Evolutionary conservation across 2,888 invertebrate genomes (phyloP).

Genomic region (Gastrophysa polygoni): DNA sequence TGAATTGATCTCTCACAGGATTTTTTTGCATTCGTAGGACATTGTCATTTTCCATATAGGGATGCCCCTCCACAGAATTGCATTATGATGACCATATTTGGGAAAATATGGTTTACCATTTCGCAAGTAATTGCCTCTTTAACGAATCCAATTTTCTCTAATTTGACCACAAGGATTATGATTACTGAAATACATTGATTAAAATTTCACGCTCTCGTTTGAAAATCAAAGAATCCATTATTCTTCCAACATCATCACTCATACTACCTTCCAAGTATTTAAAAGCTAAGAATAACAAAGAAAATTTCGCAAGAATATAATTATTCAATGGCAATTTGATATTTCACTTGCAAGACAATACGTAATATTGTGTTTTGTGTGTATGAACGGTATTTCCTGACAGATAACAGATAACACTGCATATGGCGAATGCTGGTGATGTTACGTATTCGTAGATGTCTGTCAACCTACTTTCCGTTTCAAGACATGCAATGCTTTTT

Average conservation of each 20-base stretch:
- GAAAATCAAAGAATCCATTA: not conserved
- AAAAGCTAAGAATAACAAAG: not conserved
- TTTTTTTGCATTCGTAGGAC: too few species aligned
- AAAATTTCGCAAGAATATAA: constrained; percentile 6
- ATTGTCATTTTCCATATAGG: too few species aligned
- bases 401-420: constrained; percentile 14
- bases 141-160: too few species aligned
- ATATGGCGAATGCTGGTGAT: not conserved
- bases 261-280: not conserved
- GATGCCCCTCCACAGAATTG: too few species aligned
- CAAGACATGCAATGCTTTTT: constrained; percentile 5
- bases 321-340: constrained; percentile 9
- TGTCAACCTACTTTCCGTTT: constrained; percentile 10
- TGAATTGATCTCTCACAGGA: too few species aligned
- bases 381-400: constrained; percentile 13
- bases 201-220: too few species aligned
- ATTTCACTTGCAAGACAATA: constrained; percentile 13
- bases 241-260: not conserved
- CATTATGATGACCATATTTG: too few species aligned
- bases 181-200: too few species aligned
- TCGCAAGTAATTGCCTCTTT: too few species aligned
- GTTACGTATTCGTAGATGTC: constrained; percentile 6
- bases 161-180: too few species aligned
- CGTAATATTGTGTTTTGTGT: constrained; percentile 14
- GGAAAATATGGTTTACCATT: too few species aligned